phyloP scores from a whole-genome alignment of 2,113 vertebrate genomes.

The Suncus etruscus region DNA sequence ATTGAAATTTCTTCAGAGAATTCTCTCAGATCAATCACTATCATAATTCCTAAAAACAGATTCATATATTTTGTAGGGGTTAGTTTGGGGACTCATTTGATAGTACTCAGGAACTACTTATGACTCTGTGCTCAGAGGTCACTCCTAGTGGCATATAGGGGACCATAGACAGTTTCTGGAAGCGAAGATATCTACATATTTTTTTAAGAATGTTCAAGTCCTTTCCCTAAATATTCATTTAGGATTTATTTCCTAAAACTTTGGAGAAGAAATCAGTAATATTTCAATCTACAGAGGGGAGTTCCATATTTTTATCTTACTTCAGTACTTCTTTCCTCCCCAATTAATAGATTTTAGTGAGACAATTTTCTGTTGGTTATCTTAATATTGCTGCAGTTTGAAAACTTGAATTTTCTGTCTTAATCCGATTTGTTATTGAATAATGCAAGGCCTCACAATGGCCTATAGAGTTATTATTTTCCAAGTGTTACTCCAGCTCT shows the following conservation, averaged over 20 bases:
- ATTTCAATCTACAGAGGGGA: slow-evolving; percentile 58
- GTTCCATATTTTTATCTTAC: slow-evolving; percentile 54
- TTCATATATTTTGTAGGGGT: slow-evolving; percentile 26
- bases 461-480: slow-evolving; percentile 4
- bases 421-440: slow-evolving; percentile 58
- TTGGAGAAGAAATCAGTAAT: slow-evolving; percentile 27
- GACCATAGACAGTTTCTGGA: no score
- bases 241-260: slow-evolving; percentile 59
- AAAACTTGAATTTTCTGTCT: slow-evolving; percentile 54
- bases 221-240: slow-evolving; percentile 57
- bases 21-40: slow-evolving; percentile 41
- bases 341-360: slow-evolving; percentile 50
- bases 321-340: neutral
- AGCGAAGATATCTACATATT: no score
- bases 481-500: no score
- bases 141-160: no score
- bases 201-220: slow-evolving; percentile 31
- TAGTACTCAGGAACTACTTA: no score
- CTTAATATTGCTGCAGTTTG: slow-evolving; percentile 56
- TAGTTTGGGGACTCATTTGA: no score
- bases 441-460: slow-evolving; percentile 38
- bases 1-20: slow-evolving; percentile 59
- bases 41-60: slow-evolving; percentile 43
- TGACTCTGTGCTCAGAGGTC: no score
- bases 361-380: slow-evolving; percentile 52